These are phyloP conservation scores for Chamaea fasciata DNA, from an alignment of 2,113 vertebrate genomes.

Conservation along the genomic window DNA sequence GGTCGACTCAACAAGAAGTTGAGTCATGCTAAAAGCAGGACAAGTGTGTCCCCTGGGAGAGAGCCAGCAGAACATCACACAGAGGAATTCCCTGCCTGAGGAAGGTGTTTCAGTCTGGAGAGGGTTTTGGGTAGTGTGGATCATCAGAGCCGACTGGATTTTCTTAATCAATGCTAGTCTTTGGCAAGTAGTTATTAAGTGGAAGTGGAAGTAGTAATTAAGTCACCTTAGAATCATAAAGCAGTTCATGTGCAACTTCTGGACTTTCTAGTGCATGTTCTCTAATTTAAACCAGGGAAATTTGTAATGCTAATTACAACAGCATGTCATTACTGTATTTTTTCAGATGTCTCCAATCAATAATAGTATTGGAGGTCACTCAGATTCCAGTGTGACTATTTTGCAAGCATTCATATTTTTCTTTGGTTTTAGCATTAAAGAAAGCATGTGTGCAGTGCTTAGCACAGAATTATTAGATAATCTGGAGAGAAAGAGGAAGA, in stretches of 20 bases:
- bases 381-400: not conserved
- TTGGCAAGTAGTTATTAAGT: not conserved
- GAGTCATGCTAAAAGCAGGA: constrained; percentile 53
- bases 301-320: not conserved
- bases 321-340: not conserved
- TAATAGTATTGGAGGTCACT: not conserved
- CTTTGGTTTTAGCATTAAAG: not conserved
- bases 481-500: not conserved
- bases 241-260: not conserved
- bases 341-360: constrained; percentile 6
- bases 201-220: not conserved
- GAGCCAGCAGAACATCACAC: not conserved
- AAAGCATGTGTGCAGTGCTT: not conserved
- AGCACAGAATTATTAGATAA: not conserved
- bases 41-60: constrained; percentile 14
- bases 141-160: not conserved
- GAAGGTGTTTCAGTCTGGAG: not conserved
- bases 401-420: not conserved
- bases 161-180: not conserved
- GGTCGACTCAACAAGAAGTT: constrained; percentile 48
- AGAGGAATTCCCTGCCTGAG: not conserved
- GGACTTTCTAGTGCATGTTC: not conserved
- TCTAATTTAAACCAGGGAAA: constrained; percentile 9
- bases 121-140: not conserved
- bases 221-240: not conserved